Evolutionary conservation across 92 coral and sea anemone species (phyloP).

Genomic region (Pocillopora grandis): DNA sequence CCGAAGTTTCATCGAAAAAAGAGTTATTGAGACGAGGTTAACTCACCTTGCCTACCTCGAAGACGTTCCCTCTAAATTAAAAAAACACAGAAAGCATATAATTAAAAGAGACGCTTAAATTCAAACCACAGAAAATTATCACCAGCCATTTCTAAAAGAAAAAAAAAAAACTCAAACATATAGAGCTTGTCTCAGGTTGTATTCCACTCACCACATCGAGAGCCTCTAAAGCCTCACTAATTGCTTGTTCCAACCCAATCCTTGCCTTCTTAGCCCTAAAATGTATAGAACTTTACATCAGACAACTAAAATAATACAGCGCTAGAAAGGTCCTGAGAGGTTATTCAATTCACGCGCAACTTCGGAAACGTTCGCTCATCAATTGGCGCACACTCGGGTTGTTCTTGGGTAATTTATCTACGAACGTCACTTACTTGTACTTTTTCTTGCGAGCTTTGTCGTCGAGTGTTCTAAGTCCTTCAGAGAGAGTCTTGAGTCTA

Average conservation of each 20-base stretch:
- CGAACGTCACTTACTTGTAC: slow-evolving; percentile 65
- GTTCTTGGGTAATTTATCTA: too few relatives aligned
- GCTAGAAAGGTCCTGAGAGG: not conserved
- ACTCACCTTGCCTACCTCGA: slow-evolving; percentile 80
- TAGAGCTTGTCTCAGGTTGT: not conserved
- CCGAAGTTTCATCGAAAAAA: not conserved
- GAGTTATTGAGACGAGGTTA: not conserved
- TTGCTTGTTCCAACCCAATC: slow-evolving; percentile 94
- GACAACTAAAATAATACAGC: not conserved
- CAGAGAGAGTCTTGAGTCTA: slow-evolving; percentile 86
- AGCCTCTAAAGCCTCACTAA: slow-evolving; percentile 92
- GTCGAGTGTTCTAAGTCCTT: slow-evolving; percentile 87
- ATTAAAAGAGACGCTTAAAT: too few relatives aligned
- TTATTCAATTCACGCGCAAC: not conserved
- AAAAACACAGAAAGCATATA: not conserved
- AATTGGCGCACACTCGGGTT: not conserved
- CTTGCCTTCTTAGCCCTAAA: slow-evolving; percentile 91
- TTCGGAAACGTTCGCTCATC: not conserved
- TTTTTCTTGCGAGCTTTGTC: slow-evolving; percentile 95
- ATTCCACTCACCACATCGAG: slow-evolving; percentile 73
- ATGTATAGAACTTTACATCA: not conserved
- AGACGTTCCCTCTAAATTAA: slow-evolving; percentile 75
- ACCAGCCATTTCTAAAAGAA: too few relatives aligned
- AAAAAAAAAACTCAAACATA: too few relatives aligned
- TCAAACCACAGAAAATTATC: too few relatives aligned